Percentiles rank a stretch among this genome's conserved stretches.
Evolutionary conservation across 2,113 vertebrate species (phyloP).

Genomic region (Trachemys scripta): DNA sequence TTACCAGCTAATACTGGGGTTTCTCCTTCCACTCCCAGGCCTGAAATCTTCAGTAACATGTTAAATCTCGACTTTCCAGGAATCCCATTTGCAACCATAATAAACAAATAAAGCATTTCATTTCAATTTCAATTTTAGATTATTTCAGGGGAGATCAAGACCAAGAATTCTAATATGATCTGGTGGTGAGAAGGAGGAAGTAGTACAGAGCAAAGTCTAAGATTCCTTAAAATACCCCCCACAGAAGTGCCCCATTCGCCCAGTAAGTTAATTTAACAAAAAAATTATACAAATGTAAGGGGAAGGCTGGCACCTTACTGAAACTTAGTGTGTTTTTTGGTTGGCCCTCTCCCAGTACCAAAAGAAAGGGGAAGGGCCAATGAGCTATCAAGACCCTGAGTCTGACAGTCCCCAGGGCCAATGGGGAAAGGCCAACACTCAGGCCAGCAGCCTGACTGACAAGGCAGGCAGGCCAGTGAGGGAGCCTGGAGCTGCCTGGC

Average conservation of each 20-base stretch:
- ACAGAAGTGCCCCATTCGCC: background rate
- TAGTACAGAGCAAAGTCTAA: background rate
- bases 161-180: background rate
- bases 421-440: too few relatives aligned
- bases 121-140: too few relatives aligned
- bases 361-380: too few relatives aligned
- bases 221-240: background rate
- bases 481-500: too few relatives aligned
- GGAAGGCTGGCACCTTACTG: too few relatives aligned
- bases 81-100: background rate
- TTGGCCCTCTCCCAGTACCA: too few relatives aligned
- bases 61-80: background rate
- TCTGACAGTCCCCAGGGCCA: too few relatives aligned
- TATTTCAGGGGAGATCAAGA: background rate
- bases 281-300: background rate
- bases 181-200: background rate
- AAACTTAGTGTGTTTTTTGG: too few relatives aligned
- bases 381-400: too few relatives aligned
- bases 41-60: background rate
- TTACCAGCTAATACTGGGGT: background rate
- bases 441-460: too few relatives aligned
- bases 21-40: background rate
- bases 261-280: background rate
- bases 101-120: rapidly evolving
- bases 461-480: too few relatives aligned